Evolutionary conservation across 2,888 invertebrate genomes (phyloP).

Genomic region (Ophion costatus): DNA sequence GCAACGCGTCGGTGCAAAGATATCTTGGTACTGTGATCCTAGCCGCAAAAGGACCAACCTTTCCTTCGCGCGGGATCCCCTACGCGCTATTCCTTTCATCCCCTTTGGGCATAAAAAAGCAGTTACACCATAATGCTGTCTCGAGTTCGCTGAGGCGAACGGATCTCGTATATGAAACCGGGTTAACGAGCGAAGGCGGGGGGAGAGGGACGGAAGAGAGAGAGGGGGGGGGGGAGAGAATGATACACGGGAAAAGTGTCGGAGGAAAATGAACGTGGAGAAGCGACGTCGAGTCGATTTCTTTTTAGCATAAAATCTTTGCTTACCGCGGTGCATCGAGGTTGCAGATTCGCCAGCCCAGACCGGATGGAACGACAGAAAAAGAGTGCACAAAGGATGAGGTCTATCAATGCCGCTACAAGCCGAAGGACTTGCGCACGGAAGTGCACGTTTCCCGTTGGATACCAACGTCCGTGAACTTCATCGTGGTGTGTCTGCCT

Average conservation of each 20-base stretch:
- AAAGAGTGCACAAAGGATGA: slow-evolving; percentile 43
- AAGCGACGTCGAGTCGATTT: slow-evolving; percentile 73
- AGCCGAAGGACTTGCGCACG: slow-evolving; percentile 47
- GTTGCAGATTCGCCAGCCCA: slow-evolving; percentile 52
- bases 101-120: slow-evolving; percentile 67
- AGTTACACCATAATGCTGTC: slow-evolving; percentile 64
- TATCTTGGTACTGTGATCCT: slow-evolving; percentile 66
- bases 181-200: slow-evolving; percentile 57
- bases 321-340: slow-evolving; percentile 62
- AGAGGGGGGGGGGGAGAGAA: slow-evolving; percentile 13
- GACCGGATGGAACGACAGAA: slow-evolving; percentile 37
- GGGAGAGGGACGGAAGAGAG: background rate
- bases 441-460: slow-evolving; percentile 51
- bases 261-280: slow-evolving; percentile 51
- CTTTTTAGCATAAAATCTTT: slow-evolving; percentile 74
- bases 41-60: slow-evolving; percentile 62
- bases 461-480: slow-evolving; percentile 23
- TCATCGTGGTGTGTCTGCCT: slow-evolving; percentile 16
- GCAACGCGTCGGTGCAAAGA: slow-evolving; percentile 48
- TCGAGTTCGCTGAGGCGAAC: slow-evolving; percentile 52
- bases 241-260: slow-evolving; percentile 12
- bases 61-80: slow-evolving; percentile 44
- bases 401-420: slow-evolving; percentile 39
- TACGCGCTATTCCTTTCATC: slow-evolving; percentile 67
- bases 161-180: slow-evolving; percentile 51